These are phyloP conservation scores for Megaceryle maxima DNA, from an alignment of 2,113 vertebrate species.

Conservation along the genomic window DNA sequence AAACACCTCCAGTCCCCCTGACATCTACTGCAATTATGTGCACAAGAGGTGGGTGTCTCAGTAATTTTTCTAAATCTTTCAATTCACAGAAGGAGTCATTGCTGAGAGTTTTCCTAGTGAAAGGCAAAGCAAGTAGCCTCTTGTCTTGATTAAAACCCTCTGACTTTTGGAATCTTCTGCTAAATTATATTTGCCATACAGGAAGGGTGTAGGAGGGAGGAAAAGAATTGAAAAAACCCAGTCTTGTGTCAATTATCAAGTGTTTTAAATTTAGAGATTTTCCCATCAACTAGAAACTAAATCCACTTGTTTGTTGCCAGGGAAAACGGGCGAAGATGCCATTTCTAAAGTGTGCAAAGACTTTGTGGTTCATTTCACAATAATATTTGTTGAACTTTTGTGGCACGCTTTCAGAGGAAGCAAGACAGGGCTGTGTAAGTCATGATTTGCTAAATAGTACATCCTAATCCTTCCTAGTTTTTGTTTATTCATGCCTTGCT, in stretches of 20 bases:
- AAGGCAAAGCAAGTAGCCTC: neutral
- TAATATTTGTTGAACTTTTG: slow-evolving; percentile 71
- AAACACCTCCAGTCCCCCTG: neutral
- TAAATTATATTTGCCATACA: slow-evolving; percentile 39
- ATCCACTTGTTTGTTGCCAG: slow-evolving; percentile 34
- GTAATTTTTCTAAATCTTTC: neutral
- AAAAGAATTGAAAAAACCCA: slow-evolving; percentile 38
- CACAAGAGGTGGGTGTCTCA: neutral
- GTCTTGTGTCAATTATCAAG: slow-evolving; percentile 37
- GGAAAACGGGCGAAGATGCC: slow-evolving; percentile 53
- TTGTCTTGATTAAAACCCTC: slow-evolving; percentile 22
- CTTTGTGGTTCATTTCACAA: slow-evolving; percentile 70
- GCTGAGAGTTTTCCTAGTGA: slow-evolving; percentile 3
- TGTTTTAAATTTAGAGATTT: slow-evolving; percentile 58
- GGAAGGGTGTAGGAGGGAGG: slow-evolving; percentile 35
- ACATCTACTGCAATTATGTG: neutral
- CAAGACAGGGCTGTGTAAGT: slow-evolving; percentile 66
- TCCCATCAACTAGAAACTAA: slow-evolving; percentile 55
- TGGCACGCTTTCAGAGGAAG: slow-evolving; percentile 71
- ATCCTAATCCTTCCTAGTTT: slow-evolving; percentile 72
- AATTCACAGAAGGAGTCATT: neutral
- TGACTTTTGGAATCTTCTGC: slow-evolving; percentile 24
- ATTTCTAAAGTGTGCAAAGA: slow-evolving; percentile 59
- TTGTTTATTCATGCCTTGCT: slow-evolving; percentile 75
- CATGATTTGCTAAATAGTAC: slow-evolving; percentile 70